Evolutionary conservation across 1,140 invertebrate species (phyloP).

Genomic region (Lanistes nyassanus): DNA sequence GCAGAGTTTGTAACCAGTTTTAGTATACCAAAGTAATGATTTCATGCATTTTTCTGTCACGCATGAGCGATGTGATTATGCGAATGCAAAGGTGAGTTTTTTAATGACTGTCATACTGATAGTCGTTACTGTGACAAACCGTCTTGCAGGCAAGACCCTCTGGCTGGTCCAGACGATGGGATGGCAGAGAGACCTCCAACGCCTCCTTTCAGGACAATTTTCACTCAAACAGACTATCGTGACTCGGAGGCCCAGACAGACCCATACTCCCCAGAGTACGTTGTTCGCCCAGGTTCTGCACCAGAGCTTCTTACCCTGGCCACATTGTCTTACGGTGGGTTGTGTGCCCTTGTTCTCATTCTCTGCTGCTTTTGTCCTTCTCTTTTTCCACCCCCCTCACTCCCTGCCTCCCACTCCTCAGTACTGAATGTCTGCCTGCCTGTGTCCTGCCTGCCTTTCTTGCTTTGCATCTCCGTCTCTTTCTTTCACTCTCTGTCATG

Average conservation of each 20-base stretch:
- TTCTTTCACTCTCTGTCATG: too few relatives aligned
- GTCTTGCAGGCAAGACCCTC: conserved; percentile 56
- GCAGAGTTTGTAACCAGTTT: too few relatives aligned
- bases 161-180: conserved; percentile 50
- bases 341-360: neutral
- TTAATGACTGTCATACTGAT: too few relatives aligned
- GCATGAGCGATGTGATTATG: too few relatives aligned
- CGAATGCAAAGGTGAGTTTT: too few relatives aligned
- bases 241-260: conserved; percentile 82
- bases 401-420: too few relatives aligned
- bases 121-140: too few relatives aligned
- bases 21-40: too few relatives aligned
- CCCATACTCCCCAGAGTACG: conserved; percentile 79
- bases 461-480: too few relatives aligned
- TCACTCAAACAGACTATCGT: conserved; percentile 78
- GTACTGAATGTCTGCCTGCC: too few relatives aligned
- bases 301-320: conserved; percentile 75
- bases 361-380: neutral
- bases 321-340: conserved; percentile 72
- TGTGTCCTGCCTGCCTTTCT: too few relatives aligned
- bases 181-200: conserved; percentile 47
- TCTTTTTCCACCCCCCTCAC: neutral
- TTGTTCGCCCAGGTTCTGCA: conserved; percentile 67
- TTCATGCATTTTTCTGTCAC: too few relatives aligned
- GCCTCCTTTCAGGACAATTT: conserved; percentile 64